Evolutionary conservation across 2,888 invertebrate species (phyloP), one percentile per base, ranked within the genome.

Genomic region (Eupithecia insigniata): DNA sequence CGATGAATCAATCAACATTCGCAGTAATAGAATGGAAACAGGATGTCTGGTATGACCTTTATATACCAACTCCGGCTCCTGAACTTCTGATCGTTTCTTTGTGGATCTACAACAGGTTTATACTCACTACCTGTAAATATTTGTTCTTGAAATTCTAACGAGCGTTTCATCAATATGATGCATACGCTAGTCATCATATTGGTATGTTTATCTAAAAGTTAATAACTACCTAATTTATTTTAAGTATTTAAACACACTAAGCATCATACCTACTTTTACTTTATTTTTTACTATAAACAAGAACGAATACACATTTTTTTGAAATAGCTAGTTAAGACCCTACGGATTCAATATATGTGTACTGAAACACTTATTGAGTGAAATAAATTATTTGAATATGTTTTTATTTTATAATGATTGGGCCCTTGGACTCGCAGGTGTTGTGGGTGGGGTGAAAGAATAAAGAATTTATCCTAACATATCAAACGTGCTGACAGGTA

Each of bases 1-100:
- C 72, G 80, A 81, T 78, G 78, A 75, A 82, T 84, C 76, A 78
- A 82, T 85, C 82, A 85, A 84, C 85, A 84, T 81, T 69, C 67
- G 73, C 71, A 70, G 0, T 67, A 70, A n/a, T 65, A 81, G 78
- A 83, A 81, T 81, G 77, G 77, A 79, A 82, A 82, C 83, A 82
- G 82, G 80, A 84, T 81, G 80, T 80, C 75, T 26, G 74, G 74
- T 69, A 70, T 75, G 80, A 78, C 75, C 76, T 77, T 78, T 76
- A 73, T 60, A 18, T 60, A 79, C 76, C 79, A 78, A 76, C 78
- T 66, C 67, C 68, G 70, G 80, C 80, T 75, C 68, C 71, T 67
- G 72, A 69, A 73, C 70, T 43, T 70, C 64, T 65, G 32, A 34
- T 36, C 58, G 67, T 69, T 66, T 69, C 66, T 64, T 28, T 69